These are phyloP conservation scores for Zygaena filipendulae DNA, from an alignment of 2,888 invertebrate species.

Conservation along the genomic window DNA sequence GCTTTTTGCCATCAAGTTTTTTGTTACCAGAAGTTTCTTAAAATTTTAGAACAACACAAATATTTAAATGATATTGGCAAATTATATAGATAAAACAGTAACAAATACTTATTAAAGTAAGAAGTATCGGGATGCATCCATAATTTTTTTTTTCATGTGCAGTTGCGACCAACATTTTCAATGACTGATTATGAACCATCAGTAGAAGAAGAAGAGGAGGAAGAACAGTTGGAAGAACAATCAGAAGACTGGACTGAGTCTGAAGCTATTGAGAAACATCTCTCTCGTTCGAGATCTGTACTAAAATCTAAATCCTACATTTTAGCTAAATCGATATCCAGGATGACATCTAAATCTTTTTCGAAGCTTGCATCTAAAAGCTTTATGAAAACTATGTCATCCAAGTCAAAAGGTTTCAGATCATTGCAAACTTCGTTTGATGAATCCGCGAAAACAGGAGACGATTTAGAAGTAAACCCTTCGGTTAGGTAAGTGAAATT, in stretches of 20 bases:
- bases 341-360: slow-evolving; percentile 19
- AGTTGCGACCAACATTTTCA: slow-evolving; percentile 21
- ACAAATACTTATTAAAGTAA: no score
- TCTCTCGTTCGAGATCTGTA: slow-evolving; percentile 23
- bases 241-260: slow-evolving; percentile 31
- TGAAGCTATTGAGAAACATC: no score
- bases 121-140: no score
- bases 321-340: slow-evolving; percentile 19
- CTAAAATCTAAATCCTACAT: slow-evolving; percentile 23
- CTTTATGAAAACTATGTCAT: slow-evolving; percentile 19
- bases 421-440: slow-evolving; percentile 14
- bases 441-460: slow-evolving; percentile 21
- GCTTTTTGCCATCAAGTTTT: no score
- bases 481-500: no score
- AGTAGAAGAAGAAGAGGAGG: slow-evolving; percentile 21
- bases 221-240: slow-evolving; percentile 22
- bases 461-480: slow-evolving; percentile 37
- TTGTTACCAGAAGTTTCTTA: no score
- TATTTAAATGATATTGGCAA: no score
- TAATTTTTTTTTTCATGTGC: no score
- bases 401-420: slow-evolving; percentile 18
- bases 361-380: slow-evolving; percentile 19
- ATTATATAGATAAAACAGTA: no score
- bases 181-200: slow-evolving; percentile 26
- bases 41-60: no score